Evolutionary conservation across 2,888 invertebrate species (phyloP).

Genomic region (Eugnorisma glareosa): DNA sequence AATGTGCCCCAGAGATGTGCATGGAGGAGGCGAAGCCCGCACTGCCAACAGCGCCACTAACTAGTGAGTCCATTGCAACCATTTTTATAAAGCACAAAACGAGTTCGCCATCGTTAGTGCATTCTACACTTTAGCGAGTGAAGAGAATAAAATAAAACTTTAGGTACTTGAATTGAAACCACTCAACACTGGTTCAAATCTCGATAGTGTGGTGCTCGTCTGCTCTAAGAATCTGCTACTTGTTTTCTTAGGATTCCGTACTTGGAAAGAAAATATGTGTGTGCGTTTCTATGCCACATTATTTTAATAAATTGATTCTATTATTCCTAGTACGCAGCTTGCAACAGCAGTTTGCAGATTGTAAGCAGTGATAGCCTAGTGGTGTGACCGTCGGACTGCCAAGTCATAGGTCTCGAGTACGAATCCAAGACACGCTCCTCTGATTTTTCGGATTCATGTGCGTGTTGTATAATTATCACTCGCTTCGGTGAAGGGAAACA

Average conservation of each 20-base stretch:
- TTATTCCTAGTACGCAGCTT: no score
- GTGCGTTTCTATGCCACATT: background rate
- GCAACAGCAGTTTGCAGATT: no score
- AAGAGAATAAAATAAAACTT: conserved; percentile 39
- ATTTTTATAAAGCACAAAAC: conserved; percentile 14
- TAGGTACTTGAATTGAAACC: conserved; percentile 37
- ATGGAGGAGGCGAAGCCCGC: conserved; percentile 79
- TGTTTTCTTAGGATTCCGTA: background rate
- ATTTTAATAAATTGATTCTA: background rate
- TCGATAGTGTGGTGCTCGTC: conserved; percentile 7
- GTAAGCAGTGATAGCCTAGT: no score
- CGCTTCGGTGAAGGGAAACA: no score
- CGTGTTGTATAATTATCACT: no score
- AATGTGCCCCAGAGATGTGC: conserved; percentile 78
- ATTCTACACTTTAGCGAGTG: background rate
- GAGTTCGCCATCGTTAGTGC: background rate
- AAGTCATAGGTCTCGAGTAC: no score
- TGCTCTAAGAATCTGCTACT: background rate
- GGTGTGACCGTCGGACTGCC: no score
- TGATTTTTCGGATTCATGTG: no score
- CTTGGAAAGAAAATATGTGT: background rate
- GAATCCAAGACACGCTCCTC: no score
- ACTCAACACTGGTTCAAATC: conserved; percentile 38
- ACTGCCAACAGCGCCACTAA: conserved; percentile 74
- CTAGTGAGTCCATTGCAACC: conserved; percentile 76